Base-by-base conservation (phyloP, 2,888 invertebrate species). In the Malthinus flaveolus region DNA sequence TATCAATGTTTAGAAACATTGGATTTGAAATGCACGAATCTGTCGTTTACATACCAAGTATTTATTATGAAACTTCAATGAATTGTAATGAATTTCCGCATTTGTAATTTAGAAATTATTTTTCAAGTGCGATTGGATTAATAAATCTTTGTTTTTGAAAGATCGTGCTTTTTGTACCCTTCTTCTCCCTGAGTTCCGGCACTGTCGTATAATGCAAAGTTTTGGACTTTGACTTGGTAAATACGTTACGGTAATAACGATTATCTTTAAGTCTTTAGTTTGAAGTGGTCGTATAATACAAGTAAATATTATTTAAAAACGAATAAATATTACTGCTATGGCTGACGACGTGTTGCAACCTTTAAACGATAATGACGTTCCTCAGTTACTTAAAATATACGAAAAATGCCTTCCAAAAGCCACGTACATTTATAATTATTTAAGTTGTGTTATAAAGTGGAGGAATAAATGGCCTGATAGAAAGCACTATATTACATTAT, bases 381-480 rank as follows among this genome's bases (percentile, higher is more conserved):
- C 68, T 6, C 49, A 67, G 35, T 58, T 78, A 46, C 64, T 68
- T 36, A 68, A 72, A 45, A 42, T 72, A 13, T 70, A 71, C 52
- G 71, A 71, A 63, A 56, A 62, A 9, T 66, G 74, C 39, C 71
- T 73, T 75, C 79, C 80, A 0, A 71, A 72, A 56, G 71, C 78
- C 33, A 70, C 78, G 1, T 67, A 77, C 32, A 78, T 73, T 0
- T 77, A 76, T 59, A 73, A 76, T 12, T 71, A 78, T 32, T 63
- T 83, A 15, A 72, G 78, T 31, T 79, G 75, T 44, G 76, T 78
- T 51, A 73, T 74, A 42, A 62, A 67, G 12, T 79, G 80, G 74
- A 35, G 6, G 5, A 35, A 35, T 35, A 35, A 35, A 35, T 35
- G 35, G n/a, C 35, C 35, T 3, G 35, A 35, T 35, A 35, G 11